Conservation (phyloP, 1,140 invertebrate species). For the Bombus pascuorum region DNA sequence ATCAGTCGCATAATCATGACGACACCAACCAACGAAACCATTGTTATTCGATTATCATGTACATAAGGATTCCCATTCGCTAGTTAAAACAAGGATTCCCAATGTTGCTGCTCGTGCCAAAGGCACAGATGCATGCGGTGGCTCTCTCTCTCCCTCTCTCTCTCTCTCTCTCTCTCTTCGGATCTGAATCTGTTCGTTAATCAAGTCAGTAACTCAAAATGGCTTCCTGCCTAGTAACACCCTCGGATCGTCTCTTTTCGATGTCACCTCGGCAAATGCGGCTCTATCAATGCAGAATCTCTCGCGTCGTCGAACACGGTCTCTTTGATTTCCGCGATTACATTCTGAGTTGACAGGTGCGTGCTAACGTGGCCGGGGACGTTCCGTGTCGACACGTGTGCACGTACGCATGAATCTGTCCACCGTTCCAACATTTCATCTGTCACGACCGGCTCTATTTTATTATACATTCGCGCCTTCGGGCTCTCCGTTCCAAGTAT, state of each 20-base stretch:
- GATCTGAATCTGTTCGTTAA: conserved; percentile 61
- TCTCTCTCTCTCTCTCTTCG: neutral
- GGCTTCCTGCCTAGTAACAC: conserved; percentile 76
- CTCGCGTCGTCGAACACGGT: conserved; percentile 56
- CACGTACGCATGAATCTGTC: conserved; percentile 10
- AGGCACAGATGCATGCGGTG: conserved; percentile 44
- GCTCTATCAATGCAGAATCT: conserved; percentile 56
- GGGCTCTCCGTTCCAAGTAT: neutral
- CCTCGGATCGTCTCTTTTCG: conserved; percentile 62
- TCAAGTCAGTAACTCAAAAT: conserved; percentile 69
- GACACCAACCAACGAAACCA: conserved; percentile 27
- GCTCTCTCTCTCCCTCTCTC: neutral
- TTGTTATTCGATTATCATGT: conserved; percentile 62
- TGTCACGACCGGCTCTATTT: conserved; percentile 22
- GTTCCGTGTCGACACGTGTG: conserved; percentile 24
- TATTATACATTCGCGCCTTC: conserved; percentile 40
- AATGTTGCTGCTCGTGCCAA: conserved; percentile 40
- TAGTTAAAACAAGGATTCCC: conserved; percentile 62
- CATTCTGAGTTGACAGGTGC: conserved; percentile 65
- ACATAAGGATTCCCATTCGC: conserved; percentile 60
- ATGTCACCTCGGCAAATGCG: conserved; percentile 65
- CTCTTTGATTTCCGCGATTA: conserved; percentile 72
- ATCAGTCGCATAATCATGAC: conserved; percentile 11
- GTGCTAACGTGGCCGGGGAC: conserved; percentile 18
- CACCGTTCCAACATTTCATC: conserved; percentile 33